phyloP scores from a whole-genome alignment of 1,140 invertebrate genomes.

The Dermatophagoides farinae region DNA sequence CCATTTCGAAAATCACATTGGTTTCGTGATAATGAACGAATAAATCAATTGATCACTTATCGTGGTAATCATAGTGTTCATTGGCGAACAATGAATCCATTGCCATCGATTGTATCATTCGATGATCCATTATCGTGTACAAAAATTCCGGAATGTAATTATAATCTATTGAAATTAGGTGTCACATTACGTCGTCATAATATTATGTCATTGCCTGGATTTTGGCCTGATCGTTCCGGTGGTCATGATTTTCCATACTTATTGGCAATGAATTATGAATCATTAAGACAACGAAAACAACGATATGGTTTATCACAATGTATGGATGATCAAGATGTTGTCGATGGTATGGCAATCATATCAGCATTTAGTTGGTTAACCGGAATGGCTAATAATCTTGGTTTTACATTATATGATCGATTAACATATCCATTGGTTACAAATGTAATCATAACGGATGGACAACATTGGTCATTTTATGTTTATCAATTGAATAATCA shows the following conservation, averaged over 20 bases:
- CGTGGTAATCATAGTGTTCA: slow-evolving; percentile 5
- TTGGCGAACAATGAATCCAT: slow-evolving; percentile 13
- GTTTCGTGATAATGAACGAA: not conserved
- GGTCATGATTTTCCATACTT: slow-evolving; percentile 11
- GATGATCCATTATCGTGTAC: slow-evolving; percentile 13
- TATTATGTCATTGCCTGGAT: slow-evolving; percentile 8
- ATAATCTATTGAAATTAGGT: slow-evolving; percentile 9
- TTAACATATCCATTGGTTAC: slow-evolving; percentile 64
- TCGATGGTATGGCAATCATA: slow-evolving; percentile 47
- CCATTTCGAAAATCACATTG: slow-evolving; percentile 3
- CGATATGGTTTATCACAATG: slow-evolving; percentile 32
- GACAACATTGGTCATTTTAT: slow-evolving; percentile 56
- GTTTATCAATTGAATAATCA: slow-evolving; percentile 73
- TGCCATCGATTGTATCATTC: slow-evolving; percentile 10
- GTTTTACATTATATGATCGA: slow-evolving; percentile 67
- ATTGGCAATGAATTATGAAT: slow-evolving; percentile 28
- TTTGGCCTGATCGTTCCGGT: slow-evolving; percentile 3
- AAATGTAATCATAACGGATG: slow-evolving; percentile 65
- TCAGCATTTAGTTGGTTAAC: slow-evolving; percentile 55
- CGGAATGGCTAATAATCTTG: slow-evolving; percentile 58
- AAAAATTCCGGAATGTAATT: slow-evolving; percentile 13
- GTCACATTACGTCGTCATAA: not conserved
- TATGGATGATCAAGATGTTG: slow-evolving; percentile 38
- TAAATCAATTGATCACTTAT: slow-evolving; percentile 12
- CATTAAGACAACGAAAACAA: slow-evolving; percentile 45